Evolutionary conservation across 2,888 invertebrate genomes (phyloP), one percentile per base, ranked within the genome.

Genomic region (Apamea crenata): DNA sequence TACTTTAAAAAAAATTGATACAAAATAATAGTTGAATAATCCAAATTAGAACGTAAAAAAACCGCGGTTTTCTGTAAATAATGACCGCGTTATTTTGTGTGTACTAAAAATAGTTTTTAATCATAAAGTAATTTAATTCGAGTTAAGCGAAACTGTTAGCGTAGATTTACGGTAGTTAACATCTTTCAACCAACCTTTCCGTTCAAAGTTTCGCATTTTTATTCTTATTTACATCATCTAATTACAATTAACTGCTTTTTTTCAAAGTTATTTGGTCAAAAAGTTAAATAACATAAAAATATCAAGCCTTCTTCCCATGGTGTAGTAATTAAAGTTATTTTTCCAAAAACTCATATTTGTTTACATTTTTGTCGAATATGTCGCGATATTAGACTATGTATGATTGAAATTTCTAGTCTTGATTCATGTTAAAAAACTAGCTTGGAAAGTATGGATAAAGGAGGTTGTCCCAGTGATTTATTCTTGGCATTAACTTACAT

Each of bases 161-260:
- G 16, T 21, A 53, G 21, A 2, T 5, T 18, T 47, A 47, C 6
- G 25, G 1, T 29, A 61, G 18, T 50, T 40, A 40, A 25, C 36
- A 36, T 40, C 18, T 29, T 29, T n/a, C 14, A 74, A 59, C 25
- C 56, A n/a, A n/a, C n/a, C n/a, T n/a, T n/a, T n/a, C n/a, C n/a
- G n/a, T n/a, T n/a, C n/a, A 44, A 14, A 76, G 18, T 74, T 74
- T 47, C 10, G 32, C 10, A 76, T 74, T 74, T 76, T 18, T 12
- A 25, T 32, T 21, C 36, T n/a, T 32, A n/a, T 47, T n/a, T 21
- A 40, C 0, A 63, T 18, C 2, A 16, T 67, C 40, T 40, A 67
- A 40, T 67, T 18, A 40, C n/a, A 25, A 16, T 25, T 16, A 2
- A 40, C 16, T 40, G 66, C n/a, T n/a, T n/a, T n/a, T n/a, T n/a